A percentile compares a stretch with the other conserved stretches of the same genome.
Conservation (phyloP, 35 echinoderm and acorn worm genomes). For the Apostichopus californicus region DNA sequence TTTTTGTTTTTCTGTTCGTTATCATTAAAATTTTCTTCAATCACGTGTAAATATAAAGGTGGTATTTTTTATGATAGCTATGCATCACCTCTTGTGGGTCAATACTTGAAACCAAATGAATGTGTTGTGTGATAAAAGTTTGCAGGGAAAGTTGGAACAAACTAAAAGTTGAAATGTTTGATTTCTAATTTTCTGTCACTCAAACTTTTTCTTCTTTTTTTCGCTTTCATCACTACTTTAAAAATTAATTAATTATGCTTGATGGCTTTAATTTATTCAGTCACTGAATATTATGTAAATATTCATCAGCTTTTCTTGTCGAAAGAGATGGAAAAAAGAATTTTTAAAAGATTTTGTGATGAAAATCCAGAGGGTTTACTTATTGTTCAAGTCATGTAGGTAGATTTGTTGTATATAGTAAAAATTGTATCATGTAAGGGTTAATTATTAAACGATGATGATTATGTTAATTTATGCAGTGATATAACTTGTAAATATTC, state of each 20-base stretch:
- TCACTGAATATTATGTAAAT: too few species aligned
- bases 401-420: not conserved
- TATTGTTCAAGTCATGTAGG: not conserved
- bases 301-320: too few species aligned
- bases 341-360: too few species aligned
- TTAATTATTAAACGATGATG: not conserved
- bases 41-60: not conserved
- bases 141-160: not conserved
- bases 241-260: too few species aligned
- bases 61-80: not conserved
- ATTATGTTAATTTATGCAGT: slow-evolving; percentile 5
- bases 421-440: not conserved
- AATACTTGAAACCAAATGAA: not conserved
- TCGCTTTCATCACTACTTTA: too few species aligned
- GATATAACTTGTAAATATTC: not conserved
- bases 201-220: too few species aligned
- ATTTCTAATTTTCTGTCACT: too few species aligned
- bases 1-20: too few species aligned
- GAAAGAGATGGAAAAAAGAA: too few species aligned
- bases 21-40: not conserved
- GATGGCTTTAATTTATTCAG: too few species aligned
- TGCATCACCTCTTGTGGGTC: not conserved
- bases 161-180: too few species aligned
- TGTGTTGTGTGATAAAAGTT: not conserved
- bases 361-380: too few species aligned